These are phyloP conservation scores for Actenoides hombroni DNA, from an alignment of 2,113 vertebrate genomes.

Conservation along the genomic window DNA sequence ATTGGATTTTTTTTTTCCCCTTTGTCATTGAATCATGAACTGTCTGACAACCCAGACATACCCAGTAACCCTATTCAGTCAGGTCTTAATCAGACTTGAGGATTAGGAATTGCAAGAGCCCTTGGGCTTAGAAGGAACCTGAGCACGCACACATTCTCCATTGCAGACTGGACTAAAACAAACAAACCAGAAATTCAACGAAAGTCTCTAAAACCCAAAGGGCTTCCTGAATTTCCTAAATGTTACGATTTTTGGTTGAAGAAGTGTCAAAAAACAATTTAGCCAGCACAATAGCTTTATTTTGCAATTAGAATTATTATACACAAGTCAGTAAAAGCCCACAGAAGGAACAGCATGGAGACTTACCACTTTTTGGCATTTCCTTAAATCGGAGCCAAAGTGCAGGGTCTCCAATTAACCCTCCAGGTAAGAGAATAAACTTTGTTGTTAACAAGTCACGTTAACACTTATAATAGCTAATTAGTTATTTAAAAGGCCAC, in stretches of 20 bases:
- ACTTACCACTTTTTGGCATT: neutral
- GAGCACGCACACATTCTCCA: neutral
- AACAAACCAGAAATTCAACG: neutral
- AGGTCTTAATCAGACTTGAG: neutral
- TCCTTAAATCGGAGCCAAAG: neutral
- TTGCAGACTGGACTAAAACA: neutral
- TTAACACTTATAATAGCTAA: neutral
- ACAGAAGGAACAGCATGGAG: neutral
- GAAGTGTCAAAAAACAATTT: neutral
- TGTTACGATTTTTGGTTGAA: neutral
- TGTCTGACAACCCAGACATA: neutral
- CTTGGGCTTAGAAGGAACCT: neutral
- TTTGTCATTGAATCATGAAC: neutral
- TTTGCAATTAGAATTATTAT: neutral
- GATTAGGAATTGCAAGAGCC: neutral
- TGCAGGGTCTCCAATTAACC: neutral
- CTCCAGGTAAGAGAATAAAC: neutral
- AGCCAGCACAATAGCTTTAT: constrained; percentile 17
- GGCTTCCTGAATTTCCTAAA: neutral
- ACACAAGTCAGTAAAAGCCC: neutral
- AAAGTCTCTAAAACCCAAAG: neutral
- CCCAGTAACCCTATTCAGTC: neutral
- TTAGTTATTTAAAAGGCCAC: constrained; percentile 25
- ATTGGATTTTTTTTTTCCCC: neutral
- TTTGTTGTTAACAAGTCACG: neutral